These are phyloP conservation scores for Seira musarum DNA, from an alignment of 2,888 invertebrate genomes.

Conservation along the genomic window DNA sequence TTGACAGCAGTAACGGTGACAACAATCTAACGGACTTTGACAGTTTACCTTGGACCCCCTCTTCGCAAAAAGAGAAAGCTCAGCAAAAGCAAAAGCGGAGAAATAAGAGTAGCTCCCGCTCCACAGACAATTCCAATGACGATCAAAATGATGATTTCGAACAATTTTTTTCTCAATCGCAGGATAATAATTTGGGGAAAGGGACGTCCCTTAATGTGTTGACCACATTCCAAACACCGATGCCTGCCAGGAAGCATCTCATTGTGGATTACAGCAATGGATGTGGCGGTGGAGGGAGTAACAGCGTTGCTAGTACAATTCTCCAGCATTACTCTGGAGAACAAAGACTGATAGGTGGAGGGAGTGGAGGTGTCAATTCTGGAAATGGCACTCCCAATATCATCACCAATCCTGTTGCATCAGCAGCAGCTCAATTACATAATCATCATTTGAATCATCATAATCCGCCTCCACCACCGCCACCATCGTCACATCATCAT, in stretches of 20 bases:
- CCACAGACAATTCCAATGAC: background rate
- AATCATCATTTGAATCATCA: conserved; percentile 27
- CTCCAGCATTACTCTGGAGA: conserved; percentile 65
- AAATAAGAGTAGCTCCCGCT: conserved; percentile 18
- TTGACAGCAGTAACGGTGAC: conserved; percentile 11
- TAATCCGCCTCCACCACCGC: conserved; percentile 44
- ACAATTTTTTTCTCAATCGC: conserved; percentile 58
- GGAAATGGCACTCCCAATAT: conserved; percentile 45
- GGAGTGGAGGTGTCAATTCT: conserved; percentile 4
- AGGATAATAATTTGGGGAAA: conserved; percentile 66
- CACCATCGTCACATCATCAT: too few relatives aligned
- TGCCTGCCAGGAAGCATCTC: conserved; percentile 66
- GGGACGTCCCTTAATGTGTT: conserved; percentile 67
- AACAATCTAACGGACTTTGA: conserved; percentile 1
- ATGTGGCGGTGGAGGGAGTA: conserved; percentile 39
- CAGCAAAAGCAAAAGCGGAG: conserved; percentile 43
- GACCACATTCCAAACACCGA: conserved; percentile 69
- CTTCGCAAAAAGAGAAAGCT: conserved; percentile 14
- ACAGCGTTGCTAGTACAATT: conserved; percentile 66
- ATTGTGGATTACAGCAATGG: conserved; percentile 67
- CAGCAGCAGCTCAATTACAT: conserved; percentile 40
- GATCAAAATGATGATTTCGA: conserved; percentile 47
- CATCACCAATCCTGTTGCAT: conserved; percentile 54
- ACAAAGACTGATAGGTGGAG: conserved; percentile 65
- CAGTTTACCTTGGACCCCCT: conserved; percentile 43